phyloP scores from a whole-genome alignment of 2,113 vertebrate species.

The Cebus imitator region DNA sequence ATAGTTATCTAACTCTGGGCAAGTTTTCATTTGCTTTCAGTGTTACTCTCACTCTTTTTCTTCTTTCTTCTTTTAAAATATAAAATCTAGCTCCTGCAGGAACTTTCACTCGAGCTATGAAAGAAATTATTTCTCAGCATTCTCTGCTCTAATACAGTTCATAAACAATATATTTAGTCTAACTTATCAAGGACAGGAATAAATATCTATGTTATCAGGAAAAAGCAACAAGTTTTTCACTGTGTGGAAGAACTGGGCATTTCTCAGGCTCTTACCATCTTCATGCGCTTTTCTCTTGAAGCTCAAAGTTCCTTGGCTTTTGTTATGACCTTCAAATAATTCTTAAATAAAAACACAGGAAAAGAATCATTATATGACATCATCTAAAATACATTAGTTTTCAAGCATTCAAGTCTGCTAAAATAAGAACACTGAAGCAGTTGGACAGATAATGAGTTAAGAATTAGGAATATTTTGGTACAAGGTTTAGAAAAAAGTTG shows the following conservation, averaged over 20 bases:
- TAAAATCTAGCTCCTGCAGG: too few species aligned
- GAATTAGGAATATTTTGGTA: not conserved
- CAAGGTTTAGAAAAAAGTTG: not conserved
- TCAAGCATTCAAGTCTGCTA: not conserved
- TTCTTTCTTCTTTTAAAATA: too few species aligned
- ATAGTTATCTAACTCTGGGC: not conserved
- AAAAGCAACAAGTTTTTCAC: slow-evolving; percentile 32
- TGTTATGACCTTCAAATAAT: slow-evolving; percentile 75
- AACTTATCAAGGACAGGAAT: slow-evolving; percentile 45
- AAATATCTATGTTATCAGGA: slow-evolving; percentile 27
- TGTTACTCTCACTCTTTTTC: slow-evolving; percentile 26
- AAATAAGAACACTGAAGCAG: not conserved
- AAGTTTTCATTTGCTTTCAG: not conserved
- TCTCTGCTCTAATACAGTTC: not conserved
- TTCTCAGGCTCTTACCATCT: slow-evolving; percentile 76
- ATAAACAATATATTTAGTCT: slow-evolving; percentile 52
- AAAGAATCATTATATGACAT: not conserved
- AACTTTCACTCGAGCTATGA: not conserved
- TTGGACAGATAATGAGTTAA: not conserved
- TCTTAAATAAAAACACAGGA: slow-evolving; percentile 62
- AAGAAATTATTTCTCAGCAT: slow-evolving; percentile 51
- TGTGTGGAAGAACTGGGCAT: not conserved
- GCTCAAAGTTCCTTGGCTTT: slow-evolving; percentile 63
- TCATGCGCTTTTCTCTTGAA: slow-evolving; percentile 80
- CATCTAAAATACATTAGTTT: slow-evolving; percentile 6